Evolutionary conservation across 2,113 vertebrate species (phyloP), one percentile per base, ranked within the genome.

Genomic region (Chitala chitala): DNA sequence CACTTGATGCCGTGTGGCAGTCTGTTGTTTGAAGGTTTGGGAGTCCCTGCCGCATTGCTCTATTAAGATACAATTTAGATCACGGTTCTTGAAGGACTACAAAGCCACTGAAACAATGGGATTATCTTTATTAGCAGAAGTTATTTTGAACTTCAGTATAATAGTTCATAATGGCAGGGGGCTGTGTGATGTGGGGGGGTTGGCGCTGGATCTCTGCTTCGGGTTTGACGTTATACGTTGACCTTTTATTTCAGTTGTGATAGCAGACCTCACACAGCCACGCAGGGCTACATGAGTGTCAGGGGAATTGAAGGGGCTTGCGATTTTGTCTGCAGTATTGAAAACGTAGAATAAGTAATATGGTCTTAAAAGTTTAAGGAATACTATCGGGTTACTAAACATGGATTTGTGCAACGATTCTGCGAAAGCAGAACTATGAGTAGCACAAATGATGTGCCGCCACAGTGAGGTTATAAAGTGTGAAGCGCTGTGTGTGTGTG

Each of bases 1-100:
- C 33, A 53, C 29, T 76, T 54, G 44, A 33, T 69, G 10, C 29
- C 31, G 59, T 26, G 3, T 55, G 69, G 38, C 58, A 72, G 53
- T 69, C 59, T 42, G 29, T 76, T 79, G 54, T 54, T 40, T 76
- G 55, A 51, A 63, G 53, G 40, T 65, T 56, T 73, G 29, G 12
- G 58, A 69, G 78, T 79, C 74, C 78, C 76, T 2, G 50, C 26
- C 68, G 53, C 71, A 50, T 69, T 80, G 71, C 46, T 74, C 78
- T 75, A 86, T 84, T 79, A 76, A 56, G 54, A 72, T 76, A 54
- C 33, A 13, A 58, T 79, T 79, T 78, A 73, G 65, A 78, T 78
- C 42, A 44, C 36, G 9, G 63, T 44, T 68, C 59, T 56, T 51
- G 46, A 64, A 58, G 53, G 71, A 79, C 69, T 55, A 26, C 24